Conservation (phyloP, 2,797 vertebrate genomes). For the Phataginus tetradactyla region DNA sequence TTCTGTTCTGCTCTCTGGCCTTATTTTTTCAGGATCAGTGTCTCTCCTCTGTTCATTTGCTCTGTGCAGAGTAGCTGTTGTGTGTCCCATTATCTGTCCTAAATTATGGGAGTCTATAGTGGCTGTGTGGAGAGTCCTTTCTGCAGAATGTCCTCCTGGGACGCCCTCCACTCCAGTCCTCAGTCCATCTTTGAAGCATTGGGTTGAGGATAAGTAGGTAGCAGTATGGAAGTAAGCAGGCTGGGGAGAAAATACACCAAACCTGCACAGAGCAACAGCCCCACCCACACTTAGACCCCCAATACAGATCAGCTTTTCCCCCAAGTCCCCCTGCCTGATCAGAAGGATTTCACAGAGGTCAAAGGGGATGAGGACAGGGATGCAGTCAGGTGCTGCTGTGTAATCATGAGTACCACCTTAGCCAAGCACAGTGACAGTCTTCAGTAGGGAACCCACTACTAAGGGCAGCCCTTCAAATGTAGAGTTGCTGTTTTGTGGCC, state of each 20-base stretch:
- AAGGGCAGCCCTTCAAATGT: not conserved
- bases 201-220: not conserved
- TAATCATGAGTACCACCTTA: accelerated
- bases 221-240: not conserved
- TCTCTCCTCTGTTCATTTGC: not conserved
- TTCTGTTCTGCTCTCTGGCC: not conserved
- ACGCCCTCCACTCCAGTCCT: not conserved
- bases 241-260: not conserved
- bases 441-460: not conserved
- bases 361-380: accelerated
- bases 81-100: not conserved
- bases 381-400: not conserved
- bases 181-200: not conserved
- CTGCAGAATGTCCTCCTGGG: not conserved
- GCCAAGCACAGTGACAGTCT: not conserved
- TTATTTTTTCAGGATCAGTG: not conserved
- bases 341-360: not conserved
- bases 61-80: not conserved
- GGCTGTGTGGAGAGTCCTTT: not conserved
- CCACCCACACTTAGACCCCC: too few relatives aligned
- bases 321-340: not conserved
- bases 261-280: not conserved
- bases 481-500: not conserved
- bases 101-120: not conserved
- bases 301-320: not conserved